phyloP scores from a whole-genome alignment of 2,797 vertebrate species.

The Furcifer pardalis region DNA sequence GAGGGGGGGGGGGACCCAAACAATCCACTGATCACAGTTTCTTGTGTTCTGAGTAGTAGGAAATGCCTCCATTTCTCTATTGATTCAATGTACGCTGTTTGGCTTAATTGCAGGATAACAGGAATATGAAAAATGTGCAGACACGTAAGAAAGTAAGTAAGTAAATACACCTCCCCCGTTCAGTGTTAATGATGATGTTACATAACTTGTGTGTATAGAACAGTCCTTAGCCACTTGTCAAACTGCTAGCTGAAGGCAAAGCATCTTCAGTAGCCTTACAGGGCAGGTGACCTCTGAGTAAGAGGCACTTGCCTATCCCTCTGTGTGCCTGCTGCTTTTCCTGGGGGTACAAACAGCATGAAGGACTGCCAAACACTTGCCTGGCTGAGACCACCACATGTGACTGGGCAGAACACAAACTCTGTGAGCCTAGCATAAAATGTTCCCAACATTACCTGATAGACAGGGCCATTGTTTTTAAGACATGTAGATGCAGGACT shows the following conservation, averaged over 20 bases:
- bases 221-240: neutral
- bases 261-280: neutral
- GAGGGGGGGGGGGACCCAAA: too few relatives aligned
- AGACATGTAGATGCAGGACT: conserved; percentile 38
- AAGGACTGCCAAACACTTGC: neutral
- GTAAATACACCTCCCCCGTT: conserved; percentile 41
- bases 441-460: conserved; percentile 38
- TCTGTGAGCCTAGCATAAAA: neutral
- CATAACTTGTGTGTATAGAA: conserved; percentile 17
- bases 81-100: conserved; percentile 12
- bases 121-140: conserved; percentile 44
- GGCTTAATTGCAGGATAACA: conserved; percentile 53
- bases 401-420: neutral
- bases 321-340: neutral
- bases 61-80: conserved; percentile 7
- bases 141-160: conserved; percentile 55
- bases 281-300: neutral
- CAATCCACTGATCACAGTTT: neutral
- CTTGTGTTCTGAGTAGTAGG: accelerated
- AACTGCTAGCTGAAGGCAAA: neutral
- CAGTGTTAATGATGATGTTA: neutral
- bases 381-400: neutral
- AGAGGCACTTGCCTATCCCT: neutral
- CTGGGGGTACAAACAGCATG: neutral
- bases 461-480: conserved; percentile 44